Conservation (phyloP, 1,140 invertebrate genomes). For the Vanessa atalanta region DNA sequence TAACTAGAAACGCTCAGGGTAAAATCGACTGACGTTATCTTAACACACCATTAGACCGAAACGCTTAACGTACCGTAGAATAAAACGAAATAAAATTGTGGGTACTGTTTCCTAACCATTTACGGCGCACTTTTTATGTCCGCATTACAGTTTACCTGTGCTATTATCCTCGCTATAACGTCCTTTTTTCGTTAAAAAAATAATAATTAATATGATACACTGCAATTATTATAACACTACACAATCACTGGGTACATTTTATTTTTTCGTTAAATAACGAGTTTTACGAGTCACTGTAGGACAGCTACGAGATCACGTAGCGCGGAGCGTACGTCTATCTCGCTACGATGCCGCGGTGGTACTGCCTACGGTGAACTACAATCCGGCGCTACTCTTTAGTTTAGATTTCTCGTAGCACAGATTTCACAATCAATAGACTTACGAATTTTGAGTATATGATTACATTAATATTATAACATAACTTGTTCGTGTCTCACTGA, state of each 20-base stretch:
- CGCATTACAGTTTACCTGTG: conserved; percentile 51
- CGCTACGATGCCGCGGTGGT: conserved; percentile 64
- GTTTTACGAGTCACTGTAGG: conserved; percentile 17
- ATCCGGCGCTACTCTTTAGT: conserved; percentile 58
- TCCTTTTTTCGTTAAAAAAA: conserved; percentile 21
- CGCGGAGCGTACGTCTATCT: conserved; percentile 56
- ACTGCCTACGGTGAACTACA: conserved; percentile 71
- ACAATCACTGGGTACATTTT: conserved; percentile 45
- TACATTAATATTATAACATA: background rate
- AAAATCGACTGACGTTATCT: conserved; percentile 62
- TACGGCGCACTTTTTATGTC: conserved; percentile 50
- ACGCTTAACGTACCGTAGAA: conserved; percentile 60
- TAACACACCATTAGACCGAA: conserved; percentile 69
- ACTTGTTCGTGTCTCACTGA: too few species aligned
- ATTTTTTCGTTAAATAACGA: background rate
- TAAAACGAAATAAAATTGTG: conserved; percentile 61
- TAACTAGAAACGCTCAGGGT: conserved; percentile 41
- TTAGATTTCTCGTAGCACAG: conserved; percentile 70
- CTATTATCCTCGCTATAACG: conserved; percentile 1
- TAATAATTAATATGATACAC: background rate
- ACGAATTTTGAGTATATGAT: conserved; percentile 18
- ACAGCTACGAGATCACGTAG: conserved; percentile 27
- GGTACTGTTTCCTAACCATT: conserved; percentile 52
- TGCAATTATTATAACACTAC: conserved; percentile 42
- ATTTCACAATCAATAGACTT: conserved; percentile 61